Base-by-base conservation (phyloP, 2,113 vertebrate species). In the Carollia perspicillata region DNA sequence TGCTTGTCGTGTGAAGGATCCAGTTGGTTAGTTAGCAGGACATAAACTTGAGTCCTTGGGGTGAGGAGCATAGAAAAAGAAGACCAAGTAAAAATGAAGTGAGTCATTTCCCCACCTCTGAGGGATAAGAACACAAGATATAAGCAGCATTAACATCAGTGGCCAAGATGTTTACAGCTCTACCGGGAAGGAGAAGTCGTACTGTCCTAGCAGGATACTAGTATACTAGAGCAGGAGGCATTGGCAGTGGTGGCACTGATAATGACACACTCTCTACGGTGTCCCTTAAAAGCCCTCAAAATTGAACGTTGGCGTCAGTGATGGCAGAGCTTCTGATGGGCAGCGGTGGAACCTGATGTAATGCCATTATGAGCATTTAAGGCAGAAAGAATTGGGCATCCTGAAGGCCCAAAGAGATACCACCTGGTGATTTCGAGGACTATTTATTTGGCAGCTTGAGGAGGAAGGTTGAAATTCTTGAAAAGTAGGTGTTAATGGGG, bases 301-400 rank as follows among this genome's bases (percentile, higher is more conserved):
- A 30, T 12, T 22, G 8, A 6, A 18, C 30, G 6, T 1, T 83
- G 30, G 20, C 30, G n/a, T 40, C 66, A 74, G 0, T 0, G 3
- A 72, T 4, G 17, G 4, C 55, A 81, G 42, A 66, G 58, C 2
- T 58, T 75, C 40, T 53, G 16, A 16, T 35, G 17, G 58, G 80
- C 11, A 66, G 18, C 6, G 9, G 44, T 51, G 85, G 47, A 37
- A 6, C 14, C 11, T 2, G 85, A 37, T 65, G 8, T 6, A 6
- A 30, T n/a, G n/a, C 37, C 3, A 14, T 26, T 28, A 72, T 12
- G 4, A 44, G 33, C 6, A 28, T 55, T 8, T 23, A 40, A 37
- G 20, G 74, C 66, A 51, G 13, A 16, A 16, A 66, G 23, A 40
- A 4, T 10, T 47, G 33, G 37, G 9, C 26, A 40, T 9, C 44